A percentile compares a stretch with the other conserved stretches of the same genome.
These are phyloP conservation scores for Aphaenogaster rudis DNA, from an alignment of 1,140 invertebrate genomes.

Conservation along the genomic window DNA sequence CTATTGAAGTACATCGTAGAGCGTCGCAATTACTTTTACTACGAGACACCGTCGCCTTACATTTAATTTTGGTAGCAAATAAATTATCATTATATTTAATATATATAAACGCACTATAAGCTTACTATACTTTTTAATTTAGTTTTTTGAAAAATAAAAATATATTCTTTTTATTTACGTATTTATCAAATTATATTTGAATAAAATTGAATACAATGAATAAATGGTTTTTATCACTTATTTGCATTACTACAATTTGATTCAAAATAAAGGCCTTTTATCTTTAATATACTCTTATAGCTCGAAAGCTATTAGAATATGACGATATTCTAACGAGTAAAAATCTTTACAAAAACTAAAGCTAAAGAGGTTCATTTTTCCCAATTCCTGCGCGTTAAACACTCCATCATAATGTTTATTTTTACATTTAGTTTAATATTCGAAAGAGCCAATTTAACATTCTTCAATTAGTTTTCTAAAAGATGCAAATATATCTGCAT, in stretches of 20 bases:
- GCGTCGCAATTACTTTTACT: not conserved
- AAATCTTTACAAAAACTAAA: not conserved
- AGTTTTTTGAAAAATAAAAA: not conserved
- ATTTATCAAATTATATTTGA: not conserved
- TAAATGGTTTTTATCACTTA: not conserved
- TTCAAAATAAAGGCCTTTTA: not conserved
- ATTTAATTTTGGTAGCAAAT: not conserved
- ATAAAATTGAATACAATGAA: not conserved
- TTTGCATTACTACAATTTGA: not conserved
- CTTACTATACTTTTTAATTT: not conserved
- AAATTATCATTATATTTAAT: not conserved
- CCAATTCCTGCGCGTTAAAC: not conserved
- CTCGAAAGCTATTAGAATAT: not conserved
- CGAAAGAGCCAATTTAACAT: not conserved
- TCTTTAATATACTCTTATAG: not conserved
- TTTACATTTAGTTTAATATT: not conserved
- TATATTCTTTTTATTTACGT: not conserved
- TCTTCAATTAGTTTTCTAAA: not conserved
- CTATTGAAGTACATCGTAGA: not conserved
- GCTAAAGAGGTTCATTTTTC: not conserved
- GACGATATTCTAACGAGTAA: not conserved
- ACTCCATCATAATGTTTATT: not conserved
- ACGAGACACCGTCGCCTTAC: not conserved
- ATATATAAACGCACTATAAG: not conserved
- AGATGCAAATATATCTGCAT: not conserved